A percentile compares a stretch with the other conserved stretches of the same genome.
phyloP scores from a whole-genome alignment of 2,888 invertebrate species.

The Pogonocherus hispidulus region DNA sequence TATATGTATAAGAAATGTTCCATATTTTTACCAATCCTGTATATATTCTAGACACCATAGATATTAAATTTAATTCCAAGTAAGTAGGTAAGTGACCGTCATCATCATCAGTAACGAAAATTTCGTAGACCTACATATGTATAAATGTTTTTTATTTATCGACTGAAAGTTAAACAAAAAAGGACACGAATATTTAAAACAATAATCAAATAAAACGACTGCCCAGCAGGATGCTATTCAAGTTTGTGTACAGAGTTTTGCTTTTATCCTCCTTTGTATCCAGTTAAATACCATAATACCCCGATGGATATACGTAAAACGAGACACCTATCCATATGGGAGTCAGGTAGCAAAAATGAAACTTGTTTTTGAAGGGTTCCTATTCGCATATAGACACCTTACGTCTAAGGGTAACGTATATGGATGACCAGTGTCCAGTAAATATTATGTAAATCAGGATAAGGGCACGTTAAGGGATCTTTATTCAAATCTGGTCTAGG shows the following conservation, averaged over 20 bases:
- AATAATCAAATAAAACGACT: too few relatives aligned
- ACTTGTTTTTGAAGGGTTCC: constrained; percentile 49
- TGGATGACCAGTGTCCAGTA: constrained; percentile 65
- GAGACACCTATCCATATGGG: constrained; percentile 5
- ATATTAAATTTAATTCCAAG: too few relatives aligned
- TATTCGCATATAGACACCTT: constrained; percentile 47
- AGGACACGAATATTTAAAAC: too few relatives aligned
- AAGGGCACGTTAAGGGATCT: constrained; percentile 58
- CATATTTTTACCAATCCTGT: too few relatives aligned
- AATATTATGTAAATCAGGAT: constrained; percentile 63
- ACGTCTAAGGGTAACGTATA: constrained; percentile 56
- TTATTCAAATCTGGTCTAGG: constrained; percentile 60
- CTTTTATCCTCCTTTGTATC: constrained; percentile 11
- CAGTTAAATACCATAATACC: constrained; percentile 3
- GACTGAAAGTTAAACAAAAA: too few relatives aligned
- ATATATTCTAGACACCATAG: too few relatives aligned
- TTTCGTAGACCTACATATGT: too few relatives aligned
- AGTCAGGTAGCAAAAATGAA: constrained; percentile 50
- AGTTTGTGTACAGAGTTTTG: neutral
- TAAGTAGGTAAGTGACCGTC: too few relatives aligned
- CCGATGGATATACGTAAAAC: constrained; percentile 7
- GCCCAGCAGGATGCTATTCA: neutral
- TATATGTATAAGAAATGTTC: too few relatives aligned
- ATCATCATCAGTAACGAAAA: too few relatives aligned
- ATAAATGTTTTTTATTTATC: too few relatives aligned